Evolutionary conservation across 92 coral and sea anemone genomes (phyloP).

Genomic region (Zoanthus gigantus): DNA sequence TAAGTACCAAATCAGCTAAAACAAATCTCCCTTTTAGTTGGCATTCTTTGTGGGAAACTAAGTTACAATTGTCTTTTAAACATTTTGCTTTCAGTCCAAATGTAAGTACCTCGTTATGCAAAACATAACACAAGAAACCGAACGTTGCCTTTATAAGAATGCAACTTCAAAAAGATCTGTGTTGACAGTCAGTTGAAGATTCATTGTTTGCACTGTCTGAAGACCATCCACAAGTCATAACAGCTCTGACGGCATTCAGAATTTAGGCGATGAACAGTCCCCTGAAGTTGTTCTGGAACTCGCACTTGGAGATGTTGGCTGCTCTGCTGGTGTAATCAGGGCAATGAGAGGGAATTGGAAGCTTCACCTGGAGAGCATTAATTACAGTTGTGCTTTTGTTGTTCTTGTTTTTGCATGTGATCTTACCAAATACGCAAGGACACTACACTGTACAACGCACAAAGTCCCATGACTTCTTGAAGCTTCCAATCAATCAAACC

Average conservation of each 20-base stretch:
- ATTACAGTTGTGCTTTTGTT: slow-evolving; percentile 15
- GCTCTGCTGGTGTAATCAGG: slow-evolving; percentile 24
- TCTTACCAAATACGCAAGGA: slow-evolving; percentile 63
- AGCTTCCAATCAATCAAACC: slow-evolving; percentile 72
- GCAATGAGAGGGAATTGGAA: neutral
- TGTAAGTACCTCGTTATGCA: too few species aligned
- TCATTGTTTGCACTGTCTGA: slow-evolving; percentile 35
- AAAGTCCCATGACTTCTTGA: slow-evolving; percentile 60
- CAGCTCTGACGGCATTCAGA: slow-evolving; percentile 74
- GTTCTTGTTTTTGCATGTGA: slow-evolving; percentile 54
- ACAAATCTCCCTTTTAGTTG: neutral
- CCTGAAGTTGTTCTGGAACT: slow-evolving; percentile 40
- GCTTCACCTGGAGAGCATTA: too few species aligned
- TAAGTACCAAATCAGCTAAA: slow-evolving; percentile 26
- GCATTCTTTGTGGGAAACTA: neutral
- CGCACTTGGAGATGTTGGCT: slow-evolving; percentile 34
- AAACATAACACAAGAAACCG: too few species aligned
- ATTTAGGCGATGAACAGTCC: slow-evolving; percentile 19
- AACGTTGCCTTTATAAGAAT: too few species aligned
- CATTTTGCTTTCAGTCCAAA: slow-evolving; percentile 20
- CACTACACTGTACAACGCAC: slow-evolving; percentile 71
- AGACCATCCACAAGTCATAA: slow-evolving; percentile 56
- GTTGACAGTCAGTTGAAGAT: slow-evolving; percentile 58
- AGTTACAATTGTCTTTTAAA: slow-evolving; percentile 14
- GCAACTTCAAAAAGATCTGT: slow-evolving; percentile 5